A percentile compares a stretch with the other conserved stretches of the same genome.
These are phyloP conservation scores for Eilema griseolum DNA, from an alignment of 2,888 invertebrate species.

Conservation along the genomic window DNA sequence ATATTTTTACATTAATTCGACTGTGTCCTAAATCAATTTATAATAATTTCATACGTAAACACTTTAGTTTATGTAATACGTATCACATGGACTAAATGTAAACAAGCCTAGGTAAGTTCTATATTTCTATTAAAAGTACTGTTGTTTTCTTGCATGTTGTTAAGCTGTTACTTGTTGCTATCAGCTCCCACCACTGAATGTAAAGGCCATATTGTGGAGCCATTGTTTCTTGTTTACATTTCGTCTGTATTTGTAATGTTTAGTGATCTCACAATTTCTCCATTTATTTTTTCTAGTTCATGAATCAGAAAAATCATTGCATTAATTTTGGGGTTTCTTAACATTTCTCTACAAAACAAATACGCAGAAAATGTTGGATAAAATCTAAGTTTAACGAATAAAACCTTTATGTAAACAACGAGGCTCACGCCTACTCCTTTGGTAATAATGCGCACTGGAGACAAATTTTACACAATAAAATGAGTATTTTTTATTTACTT, in stretches of 20 bases:
- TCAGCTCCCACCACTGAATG: conserved; percentile 61
- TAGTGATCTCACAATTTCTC: conserved; percentile 81
- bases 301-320: conserved; percentile 50
- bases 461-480: conserved; percentile 55
- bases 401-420: conserved; percentile 47
- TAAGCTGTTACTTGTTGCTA: conserved; percentile 33
- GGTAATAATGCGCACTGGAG: conserved; percentile 51
- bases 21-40: conserved; percentile 44
- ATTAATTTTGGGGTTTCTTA: conserved; percentile 50
- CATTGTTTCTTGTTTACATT: conserved; percentile 80
- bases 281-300: conserved; percentile 70
- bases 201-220: conserved; percentile 64
- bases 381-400: conserved; percentile 45
- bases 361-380: conserved; percentile 51
- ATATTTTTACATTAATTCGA: conserved; percentile 31
- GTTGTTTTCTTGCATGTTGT: conserved; percentile 43
- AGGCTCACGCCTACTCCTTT: conserved; percentile 58
- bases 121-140: conserved; percentile 42
- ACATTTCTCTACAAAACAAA: conserved; percentile 46
- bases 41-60: conserved; percentile 65
- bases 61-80: conserved; percentile 47
- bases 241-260: conserved; percentile 72
- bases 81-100: conserved; percentile 74
- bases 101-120: conserved; percentile 66
- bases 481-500: conserved; percentile 57